A percentile compares a stretch with the other conserved stretches of the same genome.
These are phyloP conservation scores for Nerophis ophidion DNA, from an alignment of 2,113 vertebrate species.

Conservation along the genomic window DNA sequence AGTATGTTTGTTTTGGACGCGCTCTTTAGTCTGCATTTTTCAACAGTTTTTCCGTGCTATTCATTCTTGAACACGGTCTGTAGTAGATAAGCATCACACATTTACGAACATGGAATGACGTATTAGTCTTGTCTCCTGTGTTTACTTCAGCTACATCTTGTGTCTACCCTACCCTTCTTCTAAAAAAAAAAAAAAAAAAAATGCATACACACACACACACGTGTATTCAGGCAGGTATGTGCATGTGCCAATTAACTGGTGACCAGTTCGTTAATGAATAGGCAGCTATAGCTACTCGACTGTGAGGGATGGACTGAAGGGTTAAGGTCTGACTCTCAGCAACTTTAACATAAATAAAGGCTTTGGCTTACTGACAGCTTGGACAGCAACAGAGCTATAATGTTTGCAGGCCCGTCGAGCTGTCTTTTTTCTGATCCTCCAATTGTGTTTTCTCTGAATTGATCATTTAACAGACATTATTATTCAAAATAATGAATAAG, in stretches of 20 bases:
- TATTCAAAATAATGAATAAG: neutral
- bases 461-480: neutral
- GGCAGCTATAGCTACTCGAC: slow-evolving; percentile 18
- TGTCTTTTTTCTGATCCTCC: slow-evolving; percentile 12
- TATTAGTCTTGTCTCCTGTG: neutral
- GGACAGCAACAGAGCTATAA: slow-evolving; percentile 7
- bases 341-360: slow-evolving; percentile 2
- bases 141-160: neutral
- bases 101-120: neutral
- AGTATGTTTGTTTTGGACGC: too few relatives aligned
- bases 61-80: too few relatives aligned
- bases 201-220: neutral
- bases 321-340: slow-evolving; percentile 13
- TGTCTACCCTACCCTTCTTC: neutral
- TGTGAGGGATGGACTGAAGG: slow-evolving; percentile 11
- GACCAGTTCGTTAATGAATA: slow-evolving; percentile 31
- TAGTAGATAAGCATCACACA: neutral
- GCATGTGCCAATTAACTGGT: slow-evolving; percentile 26
- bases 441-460: neutral
- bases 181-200: neutral
- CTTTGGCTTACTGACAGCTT: slow-evolving; percentile 7
- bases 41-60: too few relatives aligned
- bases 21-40: too few relatives aligned
- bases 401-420: slow-evolving; percentile 8
- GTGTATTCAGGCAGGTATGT: slow-evolving; percentile 18